Conservation (phyloP, 2,113 vertebrate genomes). For the Caloenas nicobarica region DNA sequence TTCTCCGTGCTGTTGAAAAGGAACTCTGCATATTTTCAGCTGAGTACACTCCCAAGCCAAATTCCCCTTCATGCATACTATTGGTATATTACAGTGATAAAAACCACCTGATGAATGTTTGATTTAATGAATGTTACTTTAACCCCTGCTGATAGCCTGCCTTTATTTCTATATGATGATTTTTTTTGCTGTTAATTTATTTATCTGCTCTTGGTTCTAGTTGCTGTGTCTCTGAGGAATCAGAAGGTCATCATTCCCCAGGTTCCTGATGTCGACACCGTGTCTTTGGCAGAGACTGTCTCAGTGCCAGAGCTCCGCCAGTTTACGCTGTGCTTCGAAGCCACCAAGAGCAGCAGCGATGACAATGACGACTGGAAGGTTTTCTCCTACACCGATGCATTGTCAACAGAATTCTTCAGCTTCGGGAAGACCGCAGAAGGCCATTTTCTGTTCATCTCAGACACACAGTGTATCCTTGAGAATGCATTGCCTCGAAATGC, state of each 20-base stretch:
- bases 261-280: constrained; percentile 42
- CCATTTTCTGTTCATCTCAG: constrained; percentile 71
- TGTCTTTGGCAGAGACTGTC: constrained; percentile 72
- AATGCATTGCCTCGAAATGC: constrained; percentile 54
- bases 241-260: constrained; percentile 86
- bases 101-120: not conserved
- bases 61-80: not conserved
- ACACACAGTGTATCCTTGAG: constrained; percentile 74
- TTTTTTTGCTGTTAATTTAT: not conserved
- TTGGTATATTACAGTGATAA: not conserved
- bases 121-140: not conserved
- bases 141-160: not conserved
- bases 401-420: constrained; percentile 62
- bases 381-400: constrained; percentile 79
- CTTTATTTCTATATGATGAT: not conserved
- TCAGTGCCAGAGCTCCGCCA: constrained; percentile 80
- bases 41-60: not conserved
- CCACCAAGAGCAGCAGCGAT: constrained; percentile 66
- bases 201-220: constrained; percentile 70
- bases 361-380: constrained; percentile 78
- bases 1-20: not conserved
- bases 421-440: constrained; percentile 70
- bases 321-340: constrained; percentile 91
- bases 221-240: constrained; percentile 92
- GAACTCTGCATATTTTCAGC: not conserved